phyloP scores from a whole-genome alignment of 2,888 invertebrate genomes.

The Scrobipalpa atriplicella region DNA sequence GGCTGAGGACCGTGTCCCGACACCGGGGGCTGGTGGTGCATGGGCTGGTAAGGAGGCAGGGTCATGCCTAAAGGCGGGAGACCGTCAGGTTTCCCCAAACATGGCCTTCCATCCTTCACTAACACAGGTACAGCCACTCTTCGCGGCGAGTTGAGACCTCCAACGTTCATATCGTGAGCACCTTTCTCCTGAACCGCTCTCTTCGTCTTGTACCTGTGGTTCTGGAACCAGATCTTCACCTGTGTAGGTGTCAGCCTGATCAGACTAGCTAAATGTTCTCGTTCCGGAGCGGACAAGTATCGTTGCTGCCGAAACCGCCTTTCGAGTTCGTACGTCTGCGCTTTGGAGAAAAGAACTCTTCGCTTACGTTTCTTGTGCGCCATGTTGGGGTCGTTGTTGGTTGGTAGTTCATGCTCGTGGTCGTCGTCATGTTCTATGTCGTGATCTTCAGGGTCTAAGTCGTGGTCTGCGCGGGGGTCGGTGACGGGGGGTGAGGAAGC shows the following conservation, averaged over 20 bases:
- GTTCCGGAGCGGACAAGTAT: slow-evolving; percentile 98
- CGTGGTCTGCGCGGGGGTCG: slow-evolving; percentile 61
- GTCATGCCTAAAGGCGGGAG: slow-evolving; percentile 74
- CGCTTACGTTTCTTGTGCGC: slow-evolving; percentile 96
- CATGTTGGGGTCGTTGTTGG: slow-evolving; percentile 70
- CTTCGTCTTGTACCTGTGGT: slow-evolving; percentile 99
- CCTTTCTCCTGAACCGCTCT: slow-evolving; percentile 98
- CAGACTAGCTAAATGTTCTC: slow-evolving; percentile 97
- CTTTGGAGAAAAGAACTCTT: slow-evolving; percentile 98
- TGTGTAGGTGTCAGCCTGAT: slow-evolving; percentile 98
- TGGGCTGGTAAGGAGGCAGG: slow-evolving; percentile 75
- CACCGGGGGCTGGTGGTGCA: slow-evolving; percentile 71
- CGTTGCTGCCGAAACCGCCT: slow-evolving; percentile 97
- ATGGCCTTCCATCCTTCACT: slow-evolving; percentile 97
- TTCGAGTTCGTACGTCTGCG: slow-evolving; percentile 98
- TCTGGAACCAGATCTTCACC: slow-evolving; percentile 99
- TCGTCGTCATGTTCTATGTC: slow-evolving; percentile 85
- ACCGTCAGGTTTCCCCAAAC: slow-evolving; percentile 84
- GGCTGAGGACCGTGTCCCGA: slow-evolving; percentile 67
- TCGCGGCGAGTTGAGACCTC: slow-evolving; percentile 91
- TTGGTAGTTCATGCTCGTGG: slow-evolving; percentile 70
- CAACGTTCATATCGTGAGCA: slow-evolving; percentile 84
- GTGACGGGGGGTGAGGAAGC: slow-evolving; percentile 65
- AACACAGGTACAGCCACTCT: slow-evolving; percentile 97
- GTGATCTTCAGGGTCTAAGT: slow-evolving; percentile 68